These are phyloP conservation scores for Hipparchia semele DNA, from an alignment of 2,888 invertebrate genomes.

Conservation along the genomic window DNA sequence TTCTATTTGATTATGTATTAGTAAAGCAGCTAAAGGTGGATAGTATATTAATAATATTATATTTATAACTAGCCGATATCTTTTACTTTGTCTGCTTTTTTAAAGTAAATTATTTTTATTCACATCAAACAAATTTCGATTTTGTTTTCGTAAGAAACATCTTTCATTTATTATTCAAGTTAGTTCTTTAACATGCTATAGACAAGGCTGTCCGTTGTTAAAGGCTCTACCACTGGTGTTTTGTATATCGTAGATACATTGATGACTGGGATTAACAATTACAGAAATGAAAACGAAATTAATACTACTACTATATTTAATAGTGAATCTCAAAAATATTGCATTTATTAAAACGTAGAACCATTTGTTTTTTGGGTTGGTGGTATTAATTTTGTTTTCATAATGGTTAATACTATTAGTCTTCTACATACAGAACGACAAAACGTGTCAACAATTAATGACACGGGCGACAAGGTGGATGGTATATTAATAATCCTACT, in stretches of 20 bases:
- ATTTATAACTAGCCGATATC: background rate
- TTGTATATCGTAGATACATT: background rate
- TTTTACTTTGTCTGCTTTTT: no score
- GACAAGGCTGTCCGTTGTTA: background rate
- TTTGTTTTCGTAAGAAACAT: no score
- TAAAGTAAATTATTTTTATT: no score
- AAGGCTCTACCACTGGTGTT: background rate
- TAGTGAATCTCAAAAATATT: constrained; percentile 12
- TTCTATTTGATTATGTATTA: background rate
- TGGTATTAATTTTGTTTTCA: constrained; percentile 5
- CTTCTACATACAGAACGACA: no score
- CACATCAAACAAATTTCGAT: no score
- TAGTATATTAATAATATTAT: constrained; percentile 6
- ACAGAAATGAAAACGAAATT: background rate
- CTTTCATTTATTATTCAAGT: no score
- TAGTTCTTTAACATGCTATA: no score
- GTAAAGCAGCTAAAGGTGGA: constrained; percentile 13
- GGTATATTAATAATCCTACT: no score
- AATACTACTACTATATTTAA: background rate
- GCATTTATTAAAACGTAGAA: constrained; percentile 13
- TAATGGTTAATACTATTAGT: background rate
- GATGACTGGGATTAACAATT: background rate
- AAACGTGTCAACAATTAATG: no score
- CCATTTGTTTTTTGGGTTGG: background rate
- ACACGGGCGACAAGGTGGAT: no score